Base-by-base conservation (phyloP, 2,797 vertebrate species). In the Microctenopoma stevenorrisi region DNA sequence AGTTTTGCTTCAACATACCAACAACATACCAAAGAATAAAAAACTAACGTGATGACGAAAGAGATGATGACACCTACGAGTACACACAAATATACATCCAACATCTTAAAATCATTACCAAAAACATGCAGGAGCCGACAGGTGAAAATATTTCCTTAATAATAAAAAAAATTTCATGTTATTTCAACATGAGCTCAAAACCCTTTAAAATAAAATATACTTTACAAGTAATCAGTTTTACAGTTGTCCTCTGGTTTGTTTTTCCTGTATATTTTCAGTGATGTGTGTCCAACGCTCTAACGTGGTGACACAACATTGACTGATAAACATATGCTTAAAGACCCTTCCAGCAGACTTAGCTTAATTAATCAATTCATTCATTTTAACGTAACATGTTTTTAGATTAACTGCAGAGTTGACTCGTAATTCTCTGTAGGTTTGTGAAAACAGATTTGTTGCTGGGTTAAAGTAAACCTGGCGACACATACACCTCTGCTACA, bases 361-460 rank as follows among this genome's bases (percentile, higher is more conserved):
- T 37, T 30, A 11, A 44, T n/a, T 25, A 44, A 22, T 22, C 22
- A 22, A 22, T 22, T 22, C 22, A 22, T 22, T 22, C 22, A 22
- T 22, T 22, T 22, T 22, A 22, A 22, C 22, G 22, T 22, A 22
- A 22, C 22, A 22, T 22, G 4, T 49, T 52, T 51, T 33, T 35
- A 64, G 40, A 47, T 53, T 15, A 57, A 35, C 51, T 33, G 65
- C 30, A 50, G 50, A 30, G 49, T 51, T 5, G 16, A 15, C 25
- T 12, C 30, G 54, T 44, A 3, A 43, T 30, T 55, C 11, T 38
- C 37, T 65, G 18, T 26, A 37, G 18, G 33, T 30, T 53, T 7
- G 18, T 53, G 14, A 7, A 2, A 64, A 16, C 46, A 54, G 58
- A 18, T 65, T 28, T 75, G 37, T 18, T 67, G 25, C 51, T 9